Conservation (phyloP, 2,888 invertebrate genomes). For the Nomada hirtipes region DNA sequence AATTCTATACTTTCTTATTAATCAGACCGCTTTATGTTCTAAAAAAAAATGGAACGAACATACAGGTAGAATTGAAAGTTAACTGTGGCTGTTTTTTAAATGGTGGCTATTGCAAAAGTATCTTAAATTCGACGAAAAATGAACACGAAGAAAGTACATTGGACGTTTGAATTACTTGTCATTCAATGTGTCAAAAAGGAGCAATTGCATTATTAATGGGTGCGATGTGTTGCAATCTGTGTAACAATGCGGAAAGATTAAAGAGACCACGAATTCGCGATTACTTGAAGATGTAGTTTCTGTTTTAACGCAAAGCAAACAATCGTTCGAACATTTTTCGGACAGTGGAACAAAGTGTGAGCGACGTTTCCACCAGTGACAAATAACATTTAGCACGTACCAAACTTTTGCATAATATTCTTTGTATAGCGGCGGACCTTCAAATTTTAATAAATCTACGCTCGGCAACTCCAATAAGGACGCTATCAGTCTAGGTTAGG, state of each 20-base stretch:
- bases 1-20: slow-evolving; percentile 36
- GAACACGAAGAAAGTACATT: background rate
- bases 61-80: background rate
- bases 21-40: slow-evolving; percentile 57
- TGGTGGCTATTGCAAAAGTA: background rate
- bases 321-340: slow-evolving; percentile 24
- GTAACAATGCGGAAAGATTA: background rate
- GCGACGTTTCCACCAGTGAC: slow-evolving; percentile 9
- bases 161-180: slow-evolving; percentile 10
- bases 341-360: slow-evolving; percentile 5
- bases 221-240: background rate
- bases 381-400: slow-evolving; percentile 66
- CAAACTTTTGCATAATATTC: slow-evolving; percentile 74
- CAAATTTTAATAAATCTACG: slow-evolving; percentile 65
- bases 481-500: slow-evolving; percentile 75
- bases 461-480: slow-evolving; percentile 73
- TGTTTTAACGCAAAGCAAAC: slow-evolving; percentile 31
- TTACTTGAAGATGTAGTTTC: slow-evolving; percentile 14
- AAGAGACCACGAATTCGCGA: background rate
- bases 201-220: background rate
- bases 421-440: slow-evolving; percentile 55
- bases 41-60: slow-evolving; percentile 8
- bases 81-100: background rate
- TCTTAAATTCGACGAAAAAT: background rate
- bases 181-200: background rate